These are phyloP conservation scores for Forficula auricularia DNA, from an alignment of 1,140 invertebrate genomes.

Conservation along the genomic window DNA sequence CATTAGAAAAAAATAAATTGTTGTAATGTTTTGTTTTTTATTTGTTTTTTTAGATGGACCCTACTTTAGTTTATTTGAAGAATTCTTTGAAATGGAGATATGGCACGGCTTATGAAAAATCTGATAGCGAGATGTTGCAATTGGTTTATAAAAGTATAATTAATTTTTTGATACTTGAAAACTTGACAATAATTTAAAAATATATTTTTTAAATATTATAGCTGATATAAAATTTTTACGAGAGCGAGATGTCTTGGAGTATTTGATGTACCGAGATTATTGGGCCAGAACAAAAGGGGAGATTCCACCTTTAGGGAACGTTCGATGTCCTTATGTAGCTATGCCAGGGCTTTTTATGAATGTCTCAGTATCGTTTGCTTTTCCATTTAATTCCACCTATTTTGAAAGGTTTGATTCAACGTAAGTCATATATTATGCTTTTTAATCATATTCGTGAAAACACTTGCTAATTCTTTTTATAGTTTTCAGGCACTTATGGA, in stretches of 20 bases:
- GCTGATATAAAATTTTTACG: slow-evolving; percentile 37
- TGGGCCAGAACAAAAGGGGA: slow-evolving; percentile 31
- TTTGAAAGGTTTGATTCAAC: slow-evolving; percentile 39
- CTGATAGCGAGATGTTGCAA: slow-evolving; percentile 2
- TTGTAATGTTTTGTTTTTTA: too few species aligned
- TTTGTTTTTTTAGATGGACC: slow-evolving; percentile 4
- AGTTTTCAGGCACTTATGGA: slow-evolving; percentile 48
- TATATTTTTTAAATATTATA: slow-evolving; percentile 1
- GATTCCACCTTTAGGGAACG: slow-evolving; percentile 13
- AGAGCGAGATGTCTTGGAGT: slow-evolving; percentile 41
- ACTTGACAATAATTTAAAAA: too few species aligned
- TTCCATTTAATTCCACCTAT: slow-evolving; percentile 37
- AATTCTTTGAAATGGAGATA: background rate
- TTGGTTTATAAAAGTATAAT: slow-evolving; percentile 2
- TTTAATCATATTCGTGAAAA: too few species aligned
- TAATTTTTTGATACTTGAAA: background rate
- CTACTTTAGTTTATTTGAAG: slow-evolving; percentile 2
- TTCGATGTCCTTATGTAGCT: slow-evolving; percentile 52
- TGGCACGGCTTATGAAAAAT: background rate
- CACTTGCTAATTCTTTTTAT: slow-evolving; percentile 18
- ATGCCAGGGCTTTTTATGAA: slow-evolving; percentile 42
- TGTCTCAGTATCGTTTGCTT: slow-evolving; percentile 48
- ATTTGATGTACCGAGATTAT: slow-evolving; percentile 49
- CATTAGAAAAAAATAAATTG: too few species aligned
- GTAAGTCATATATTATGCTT: too few species aligned